A percentile compares a stretch with the other conserved stretches of the same genome.
Evolutionary conservation across 2,888 invertebrate genomes (phyloP).

Genomic region (Drosophila nr. medialis): DNA sequence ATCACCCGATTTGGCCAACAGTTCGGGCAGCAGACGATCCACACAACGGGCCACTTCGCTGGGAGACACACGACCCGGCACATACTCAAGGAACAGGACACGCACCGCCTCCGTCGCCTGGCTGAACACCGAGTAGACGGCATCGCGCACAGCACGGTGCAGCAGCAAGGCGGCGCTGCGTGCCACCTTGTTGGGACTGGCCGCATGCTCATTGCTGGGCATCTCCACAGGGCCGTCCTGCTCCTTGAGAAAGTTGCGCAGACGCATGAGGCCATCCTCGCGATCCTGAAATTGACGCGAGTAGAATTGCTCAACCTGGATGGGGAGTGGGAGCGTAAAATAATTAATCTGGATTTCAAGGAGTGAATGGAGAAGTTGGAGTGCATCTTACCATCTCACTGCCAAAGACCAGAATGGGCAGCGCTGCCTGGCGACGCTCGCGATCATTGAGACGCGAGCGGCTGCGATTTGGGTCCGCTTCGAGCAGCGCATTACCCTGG

Average conservation of each 20-base stretch:
- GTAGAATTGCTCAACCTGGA: conserved; percentile 94
- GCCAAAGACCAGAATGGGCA: conserved; percentile 96
- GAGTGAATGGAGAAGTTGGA: not conserved
- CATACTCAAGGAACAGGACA: conserved; percentile 92
- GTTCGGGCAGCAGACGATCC: conserved; percentile 92
- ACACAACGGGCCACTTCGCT: conserved; percentile 93
- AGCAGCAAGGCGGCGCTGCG: conserved; percentile 92
- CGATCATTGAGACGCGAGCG: conserved; percentile 89
- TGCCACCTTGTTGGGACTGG: conserved; percentile 89
- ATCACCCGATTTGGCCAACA: conserved; percentile 94
- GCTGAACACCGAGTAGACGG: conserved; percentile 95
- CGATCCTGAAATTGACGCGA: conserved; percentile 95
- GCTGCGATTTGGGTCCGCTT: conserved; percentile 85
- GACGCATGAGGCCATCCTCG: conserved; percentile 92
- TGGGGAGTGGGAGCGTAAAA: not conserved
- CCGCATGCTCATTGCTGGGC: conserved; percentile 66
- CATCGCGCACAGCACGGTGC: conserved; percentile 93
- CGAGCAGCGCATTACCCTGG: conserved; percentile 86
- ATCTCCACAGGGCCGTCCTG: conserved; percentile 82
- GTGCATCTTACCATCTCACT: conserved; percentile 89
- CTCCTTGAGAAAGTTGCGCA: conserved; percentile 85
- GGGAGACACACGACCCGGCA: conserved; percentile 93
- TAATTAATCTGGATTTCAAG: not conserved
- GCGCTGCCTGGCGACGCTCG: conserved; percentile 93
- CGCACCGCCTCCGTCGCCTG: conserved; percentile 93